Base-by-base conservation (phyloP, 64 coral and sea anemone species). In the Montipora capricornis region DNA sequence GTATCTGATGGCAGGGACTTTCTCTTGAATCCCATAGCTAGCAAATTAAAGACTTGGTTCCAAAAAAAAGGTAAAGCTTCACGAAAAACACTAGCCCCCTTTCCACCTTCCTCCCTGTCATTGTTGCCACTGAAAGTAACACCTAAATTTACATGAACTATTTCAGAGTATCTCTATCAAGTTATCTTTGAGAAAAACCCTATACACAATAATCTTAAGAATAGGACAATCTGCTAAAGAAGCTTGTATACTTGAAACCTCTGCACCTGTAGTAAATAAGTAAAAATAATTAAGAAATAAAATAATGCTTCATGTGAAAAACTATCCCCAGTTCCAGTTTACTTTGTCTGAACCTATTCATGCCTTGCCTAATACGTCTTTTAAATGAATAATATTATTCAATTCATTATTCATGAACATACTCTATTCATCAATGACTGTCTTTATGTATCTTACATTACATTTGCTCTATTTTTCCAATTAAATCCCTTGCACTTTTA, bases 1-100 rank as follows among this genome's bases (percentile, higher is more conserved):
- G 79, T 95, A 88, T 78, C 93, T 95, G 71, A 91, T 73, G 47
- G 81, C 84, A 91, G 93, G 93, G 37, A 95, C 90, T 83, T 89
- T 95, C 74, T 95, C 90, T 71, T 90, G 89, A 58, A 60, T 82
- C 74, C 89, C 94, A 70, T 87, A 19, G 94, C 66, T 87, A 68
- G 70, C 46, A 89, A 91, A 77, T 90, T 75, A 53, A 45, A 88
- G 77, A 95, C 91, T 37, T 37, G 29, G 29, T 37, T 37, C 29
- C 29, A 37, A 37, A 37, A 37, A 67, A 83, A 8, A 57, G 53
- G 80, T 44, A 95, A 48, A n/a, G 71, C 50, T 53, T 89, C 73
- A 24, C 2, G 87, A 53, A 89, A 78, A 76, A 89, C 84, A 73
- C 84, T 66, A 76, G 76, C 14, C 10, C 44, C 76, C 46, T 78